Evolutionary conservation across 1,140 invertebrate genomes (phyloP), one percentile per base, ranked within the genome.

Genomic region (Zeugodacus cucurbitae): DNA sequence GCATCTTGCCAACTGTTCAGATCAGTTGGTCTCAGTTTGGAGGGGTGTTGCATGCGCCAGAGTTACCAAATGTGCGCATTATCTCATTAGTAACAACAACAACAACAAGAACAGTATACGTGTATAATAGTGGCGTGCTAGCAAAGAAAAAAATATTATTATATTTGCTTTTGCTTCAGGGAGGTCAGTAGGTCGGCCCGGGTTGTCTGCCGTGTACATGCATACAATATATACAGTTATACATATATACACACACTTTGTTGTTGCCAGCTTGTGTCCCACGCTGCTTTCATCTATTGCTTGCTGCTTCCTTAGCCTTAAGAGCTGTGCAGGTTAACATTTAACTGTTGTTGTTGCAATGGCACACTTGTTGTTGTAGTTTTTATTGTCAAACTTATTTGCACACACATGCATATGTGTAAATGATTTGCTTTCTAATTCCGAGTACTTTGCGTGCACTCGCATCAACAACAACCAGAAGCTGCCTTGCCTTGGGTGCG

Each of bases 131-230:
- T 20, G 32, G 34, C 3, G 11, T 4, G 17, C 48, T 37, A 86
- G 20, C 17, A 22, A 48, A 86, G 37, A n/a, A 22, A 58, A 37
- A 59, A 86, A 26, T 32, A 34, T 54, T 26, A 86, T 17, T 67
- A 67, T 70, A 57, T 58, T 90, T 91, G 90, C 89, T 90, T 88
- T 88, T 57, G 59, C 67, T 89, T 29, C 74, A 54, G 88, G 89
- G 90, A 91, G 90, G 91, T 91, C 90, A 91, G 89, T 91, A 91
- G 91, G 91, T 91, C 91, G 91, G 89, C 90, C 91, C 90, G 88
- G 91, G 90, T 89, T 88, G 64, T 67, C 86, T 87, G 29, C 32
- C 78, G 32, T 26, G 6, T 22, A 62, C 10, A 62, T 62, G 26
- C 5, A 26, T n/a, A 59, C 20, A 22, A 62, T 26, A 62, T 62